Conservation (phyloP, 2,113 vertebrate species). For the Cygnus atratus region DNA sequence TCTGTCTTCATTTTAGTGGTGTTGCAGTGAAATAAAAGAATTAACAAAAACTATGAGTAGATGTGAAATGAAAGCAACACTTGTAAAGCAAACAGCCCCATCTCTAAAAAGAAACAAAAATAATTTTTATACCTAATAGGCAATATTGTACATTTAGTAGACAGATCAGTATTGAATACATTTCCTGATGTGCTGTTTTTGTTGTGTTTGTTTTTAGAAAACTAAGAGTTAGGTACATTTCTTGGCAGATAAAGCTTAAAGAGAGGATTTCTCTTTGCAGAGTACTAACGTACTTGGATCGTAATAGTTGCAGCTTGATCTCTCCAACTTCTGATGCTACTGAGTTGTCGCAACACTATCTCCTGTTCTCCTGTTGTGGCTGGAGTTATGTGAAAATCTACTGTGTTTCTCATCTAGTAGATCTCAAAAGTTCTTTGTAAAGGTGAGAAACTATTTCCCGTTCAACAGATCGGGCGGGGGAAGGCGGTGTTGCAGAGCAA, state of each 20-base stretch:
- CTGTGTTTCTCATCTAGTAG: neutral
- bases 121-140: neutral
- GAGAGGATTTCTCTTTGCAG: neutral
- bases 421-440: neutral
- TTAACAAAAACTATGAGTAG: neutral
- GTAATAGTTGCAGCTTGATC: neutral
- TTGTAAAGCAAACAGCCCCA: neutral
- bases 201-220: neutral
- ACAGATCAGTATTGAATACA: neutral
- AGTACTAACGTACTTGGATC: neutral
- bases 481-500: neutral
- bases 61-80: neutral
- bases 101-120: neutral
- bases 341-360: neutral
- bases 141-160: neutral
- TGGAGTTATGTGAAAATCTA: neutral
- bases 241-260: neutral
- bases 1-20: neutral
- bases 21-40: neutral
- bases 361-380: neutral
- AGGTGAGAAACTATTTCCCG: neutral
- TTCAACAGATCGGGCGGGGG: neutral
- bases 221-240: neutral
- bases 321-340: neutral
- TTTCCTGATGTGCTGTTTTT: neutral